Evolutionary conservation across 2,888 invertebrate species (phyloP), one percentile per base, ranked within the genome.

Genomic region (Octodonta nipae): DNA sequence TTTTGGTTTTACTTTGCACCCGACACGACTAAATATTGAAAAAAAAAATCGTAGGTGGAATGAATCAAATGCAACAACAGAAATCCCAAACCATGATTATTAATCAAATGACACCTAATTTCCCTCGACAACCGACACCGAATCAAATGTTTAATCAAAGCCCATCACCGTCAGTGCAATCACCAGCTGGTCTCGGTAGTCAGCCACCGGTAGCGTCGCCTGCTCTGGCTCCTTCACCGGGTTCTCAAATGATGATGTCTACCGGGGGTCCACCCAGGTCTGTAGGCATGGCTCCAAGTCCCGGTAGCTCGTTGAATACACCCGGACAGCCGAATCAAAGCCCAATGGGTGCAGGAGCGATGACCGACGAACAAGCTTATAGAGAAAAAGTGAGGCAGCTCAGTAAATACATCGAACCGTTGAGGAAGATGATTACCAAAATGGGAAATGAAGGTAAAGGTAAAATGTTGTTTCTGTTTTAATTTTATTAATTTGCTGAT

Each of bases 311-410:
- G 0, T 64, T 88, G 11, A 87, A 86, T 59, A 88, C 88, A 1
- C 87, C 88, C 0, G 61, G 61, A 7, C 33, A 61, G 43, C 50
- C 51, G 4, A 44, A 36, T 8, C 50, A 49, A 27, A 70, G 75
- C 10, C 70, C 69, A 1, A 71, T 71, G 32, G 77, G 78, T 53
- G 78, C 78, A 1, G 70, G 75, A 43, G 70, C 67, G 48, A 64
- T 69, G 35, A 72, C 75, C 41, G 92, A 93, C 48, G 92, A 93
- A 49, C 85, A 85, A 33, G 80, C 84, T 1, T 95, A 93, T 56
- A 65, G 88, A 32, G 93, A 93, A 54, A 95, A 93, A 62, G 83
- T 92, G 37, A 76, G 87, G 15, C 88, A 92, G 54, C 70, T 95
- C 15, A 86, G 85, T 47, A 89, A 88, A 62, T 95, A 89, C 56